Evolutionary conservation across 2,113 vertebrate genomes (phyloP).

Genomic region (Gymnocephalus cernua): DNA sequence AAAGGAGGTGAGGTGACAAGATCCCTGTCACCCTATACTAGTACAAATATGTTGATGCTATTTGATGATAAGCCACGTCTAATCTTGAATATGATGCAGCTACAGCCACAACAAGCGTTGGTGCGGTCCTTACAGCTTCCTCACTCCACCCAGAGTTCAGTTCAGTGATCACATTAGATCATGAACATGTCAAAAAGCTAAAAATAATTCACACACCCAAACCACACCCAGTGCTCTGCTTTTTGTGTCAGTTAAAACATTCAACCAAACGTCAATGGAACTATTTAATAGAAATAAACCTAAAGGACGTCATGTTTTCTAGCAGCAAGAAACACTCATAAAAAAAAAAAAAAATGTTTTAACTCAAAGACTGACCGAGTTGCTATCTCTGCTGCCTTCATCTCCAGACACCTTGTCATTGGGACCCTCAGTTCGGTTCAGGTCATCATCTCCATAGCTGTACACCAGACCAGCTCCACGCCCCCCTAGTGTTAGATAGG

Average conservation of each 20-base stretch:
- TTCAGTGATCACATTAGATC: background rate
- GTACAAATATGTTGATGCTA: background rate
- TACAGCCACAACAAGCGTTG: background rate
- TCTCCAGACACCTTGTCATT: conserved; percentile 89
- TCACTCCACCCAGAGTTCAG: background rate
- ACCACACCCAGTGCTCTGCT: background rate
- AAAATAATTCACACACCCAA: background rate
- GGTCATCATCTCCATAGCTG: conserved; percentile 91
- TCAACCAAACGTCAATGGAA: background rate
- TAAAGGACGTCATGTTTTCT: background rate
- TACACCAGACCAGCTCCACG: conserved; percentile 88
- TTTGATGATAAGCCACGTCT: background rate
- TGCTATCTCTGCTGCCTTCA: conserved; percentile 93
- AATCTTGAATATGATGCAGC: background rate
- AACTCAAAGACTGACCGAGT: conserved; percentile 87
- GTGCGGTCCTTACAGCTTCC: background rate
- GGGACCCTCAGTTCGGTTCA: conserved; percentile 82
- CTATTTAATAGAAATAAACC: background rate
- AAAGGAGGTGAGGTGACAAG: background rate
- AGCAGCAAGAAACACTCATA: no score
- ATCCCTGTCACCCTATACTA: background rate
- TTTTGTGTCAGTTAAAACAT: background rate
- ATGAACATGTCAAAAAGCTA: background rate
- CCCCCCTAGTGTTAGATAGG: conserved; percentile 73
- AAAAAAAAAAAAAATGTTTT: no score